phyloP scores from a whole-genome alignment of 2,113 vertebrate species.

The Peucedramus taeniatus region DNA sequence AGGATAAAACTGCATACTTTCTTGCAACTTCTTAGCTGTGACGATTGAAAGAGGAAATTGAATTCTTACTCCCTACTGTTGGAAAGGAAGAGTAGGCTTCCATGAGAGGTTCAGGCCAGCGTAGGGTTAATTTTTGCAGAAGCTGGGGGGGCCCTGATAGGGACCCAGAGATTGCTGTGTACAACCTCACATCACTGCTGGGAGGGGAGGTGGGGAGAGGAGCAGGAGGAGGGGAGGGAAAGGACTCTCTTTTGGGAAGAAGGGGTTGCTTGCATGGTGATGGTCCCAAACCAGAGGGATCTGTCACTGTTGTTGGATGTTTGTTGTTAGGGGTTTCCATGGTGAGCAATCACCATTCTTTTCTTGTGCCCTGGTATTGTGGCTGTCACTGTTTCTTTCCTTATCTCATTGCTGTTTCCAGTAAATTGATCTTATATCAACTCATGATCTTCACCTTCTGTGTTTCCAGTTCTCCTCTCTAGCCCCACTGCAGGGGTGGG shows the following conservation, averaged over 20 bases:
- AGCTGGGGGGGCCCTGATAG: background rate
- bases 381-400: background rate
- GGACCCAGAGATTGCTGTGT: background rate
- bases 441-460: background rate
- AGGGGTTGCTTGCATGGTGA: background rate
- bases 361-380: rapidly evolving
- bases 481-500: too few species aligned
- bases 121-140: background rate
- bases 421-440: background rate
- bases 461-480: background rate
- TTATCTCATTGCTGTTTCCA: background rate
- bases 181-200: rapidly evolving
- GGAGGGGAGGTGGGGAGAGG: too few species aligned
- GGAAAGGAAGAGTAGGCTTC: background rate
- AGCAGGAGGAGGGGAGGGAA: background rate
- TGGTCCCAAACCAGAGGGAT: background rate
- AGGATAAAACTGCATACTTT: background rate
- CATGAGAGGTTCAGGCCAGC: background rate
- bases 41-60: background rate
- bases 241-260: background rate
- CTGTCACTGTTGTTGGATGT: rapidly evolving
- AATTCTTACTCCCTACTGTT: background rate
- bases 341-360: background rate
- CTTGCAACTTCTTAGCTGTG: background rate
- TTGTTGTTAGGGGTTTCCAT: rapidly evolving